Evolutionary conservation across 2,888 invertebrate species (phyloP).

Genomic region (Cremastinae sp.): DNA sequence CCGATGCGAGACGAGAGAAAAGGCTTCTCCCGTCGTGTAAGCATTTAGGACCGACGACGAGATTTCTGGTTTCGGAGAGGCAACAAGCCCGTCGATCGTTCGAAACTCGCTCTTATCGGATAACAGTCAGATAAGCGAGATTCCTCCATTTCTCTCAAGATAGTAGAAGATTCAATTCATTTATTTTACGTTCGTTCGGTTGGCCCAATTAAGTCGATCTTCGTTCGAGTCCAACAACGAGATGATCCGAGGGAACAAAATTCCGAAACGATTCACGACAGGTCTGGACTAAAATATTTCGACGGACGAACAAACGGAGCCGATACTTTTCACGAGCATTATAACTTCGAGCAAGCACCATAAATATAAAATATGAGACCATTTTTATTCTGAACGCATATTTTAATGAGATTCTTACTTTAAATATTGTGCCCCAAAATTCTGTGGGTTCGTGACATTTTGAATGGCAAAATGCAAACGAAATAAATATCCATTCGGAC

Average conservation of each 20-base stretch:
- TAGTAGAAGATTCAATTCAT: conserved; percentile 20
- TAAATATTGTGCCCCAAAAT: conserved; percentile 12
- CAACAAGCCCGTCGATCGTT: conserved; percentile 43
- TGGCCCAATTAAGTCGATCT: conserved; percentile 73
- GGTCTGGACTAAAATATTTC: conserved; percentile 59
- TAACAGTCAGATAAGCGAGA: conserved; percentile 73
- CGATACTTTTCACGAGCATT: conserved; percentile 13
- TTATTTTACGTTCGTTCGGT: conserved; percentile 41
- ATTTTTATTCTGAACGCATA: too few species aligned
- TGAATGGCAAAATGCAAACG: conserved; percentile 30
- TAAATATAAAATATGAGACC: too few species aligned
- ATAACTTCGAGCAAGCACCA: background rate
- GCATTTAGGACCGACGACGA: conserved; percentile 68
- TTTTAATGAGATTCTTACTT: background rate
- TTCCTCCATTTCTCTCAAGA: conserved; percentile 62
- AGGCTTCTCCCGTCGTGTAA: conserved; percentile 54
- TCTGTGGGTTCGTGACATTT: background rate
- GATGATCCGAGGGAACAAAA: conserved; percentile 57
- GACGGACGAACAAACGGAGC: conserved; percentile 56
- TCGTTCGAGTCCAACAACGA: conserved; percentile 57
- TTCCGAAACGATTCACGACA: conserved; percentile 61
- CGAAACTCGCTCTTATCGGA: conserved; percentile 67
- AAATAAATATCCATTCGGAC: conserved; percentile 32
- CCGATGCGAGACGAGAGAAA: conserved; percentile 7
- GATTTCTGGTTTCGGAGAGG: conserved; percentile 68